Base-by-base conservation (phyloP, 2,888 invertebrate species). In the Drosophila buzzatii region DNA sequence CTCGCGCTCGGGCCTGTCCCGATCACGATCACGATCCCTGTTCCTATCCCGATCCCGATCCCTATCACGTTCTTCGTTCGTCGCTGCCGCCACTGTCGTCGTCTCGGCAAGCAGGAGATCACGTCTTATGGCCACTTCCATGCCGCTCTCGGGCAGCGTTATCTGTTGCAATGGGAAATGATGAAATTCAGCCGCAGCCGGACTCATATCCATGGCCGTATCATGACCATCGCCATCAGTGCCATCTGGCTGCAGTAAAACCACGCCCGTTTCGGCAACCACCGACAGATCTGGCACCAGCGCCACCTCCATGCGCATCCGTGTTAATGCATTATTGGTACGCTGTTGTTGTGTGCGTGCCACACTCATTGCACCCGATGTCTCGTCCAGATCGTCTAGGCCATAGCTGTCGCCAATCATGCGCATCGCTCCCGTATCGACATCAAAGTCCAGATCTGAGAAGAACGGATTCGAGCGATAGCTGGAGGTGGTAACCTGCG, bases 401-500 rank as follows among this genome's bases (percentile, higher is more conserved):
- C 90, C 89, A 37, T 92, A 93, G 37, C 91, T 92, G 18, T 93
- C 89, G 85, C 93, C 93, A 27, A 93, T 92, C 69, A 94, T 91
- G 12, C 90, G 80, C 73, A 82, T 67, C 8, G 80, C 73, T 20
- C 89, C 90, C 27, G 92, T 90, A 56, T 95, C 96, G 4, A 95
- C 95, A 89, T 97, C 97, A 95, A 96, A 97, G 82, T 97, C 97
- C 16, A 96, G 94, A 88, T 96, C 96, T 94, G 96, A 95, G 91
- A 96, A 96, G 47, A 96, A 95, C 73, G 95, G 95, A 81, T 91
- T 92, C 0, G 93, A 91, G 51, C 91, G 92, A 86, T 95, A 95
- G 65, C 94, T 93, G 39, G 94, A 93, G 3, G 94, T 94, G 2
- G 94, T 94, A 16, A 94, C 94, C 78, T 94, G 94, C 2, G 94